These are phyloP conservation scores for Lithophane leautieri DNA, from an alignment of 2,888 invertebrate species.

Conservation along the genomic window DNA sequence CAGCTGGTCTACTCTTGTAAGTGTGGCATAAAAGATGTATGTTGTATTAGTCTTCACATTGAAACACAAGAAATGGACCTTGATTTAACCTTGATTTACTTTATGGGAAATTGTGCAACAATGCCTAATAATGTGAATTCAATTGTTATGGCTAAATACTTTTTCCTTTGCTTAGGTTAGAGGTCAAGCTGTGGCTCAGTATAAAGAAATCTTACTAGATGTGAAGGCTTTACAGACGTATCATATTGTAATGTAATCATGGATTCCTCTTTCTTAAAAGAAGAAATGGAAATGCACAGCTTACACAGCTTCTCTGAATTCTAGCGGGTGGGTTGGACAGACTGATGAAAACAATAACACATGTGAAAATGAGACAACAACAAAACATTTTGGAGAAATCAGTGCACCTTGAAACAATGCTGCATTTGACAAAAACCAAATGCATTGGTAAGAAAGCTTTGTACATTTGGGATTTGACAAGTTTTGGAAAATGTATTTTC, in stretches of 20 bases:
- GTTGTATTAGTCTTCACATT: neutral
- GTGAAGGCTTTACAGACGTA: neutral
- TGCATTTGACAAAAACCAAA: conserved; percentile 41
- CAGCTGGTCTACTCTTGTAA: neutral
- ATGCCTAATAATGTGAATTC: conserved; percentile 27
- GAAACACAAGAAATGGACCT: neutral
- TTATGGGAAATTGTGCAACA: conserved; percentile 20
- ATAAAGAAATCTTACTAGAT: neutral
- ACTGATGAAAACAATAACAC: conserved; percentile 3
- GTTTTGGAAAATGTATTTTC: conserved; percentile 41
- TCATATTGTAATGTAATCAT: neutral
- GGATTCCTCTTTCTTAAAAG: neutral
- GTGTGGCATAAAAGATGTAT: neutral
- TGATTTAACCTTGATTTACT: conserved; percentile 17
- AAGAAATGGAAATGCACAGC: neutral
- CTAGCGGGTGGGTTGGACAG: conserved; percentile 42
- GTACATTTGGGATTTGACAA: conserved; percentile 32
- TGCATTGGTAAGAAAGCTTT: conserved; percentile 44
- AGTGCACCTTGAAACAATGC: neutral
- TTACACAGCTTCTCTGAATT: conserved; percentile 45
- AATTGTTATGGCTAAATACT: neutral
- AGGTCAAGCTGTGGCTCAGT: neutral
- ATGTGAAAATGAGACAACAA: neutral
- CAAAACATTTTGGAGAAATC: neutral
- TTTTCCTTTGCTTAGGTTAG: neutral